Conservation (phyloP, 2,113 vertebrate species). For the Ctenodactylus gundi region DNA sequence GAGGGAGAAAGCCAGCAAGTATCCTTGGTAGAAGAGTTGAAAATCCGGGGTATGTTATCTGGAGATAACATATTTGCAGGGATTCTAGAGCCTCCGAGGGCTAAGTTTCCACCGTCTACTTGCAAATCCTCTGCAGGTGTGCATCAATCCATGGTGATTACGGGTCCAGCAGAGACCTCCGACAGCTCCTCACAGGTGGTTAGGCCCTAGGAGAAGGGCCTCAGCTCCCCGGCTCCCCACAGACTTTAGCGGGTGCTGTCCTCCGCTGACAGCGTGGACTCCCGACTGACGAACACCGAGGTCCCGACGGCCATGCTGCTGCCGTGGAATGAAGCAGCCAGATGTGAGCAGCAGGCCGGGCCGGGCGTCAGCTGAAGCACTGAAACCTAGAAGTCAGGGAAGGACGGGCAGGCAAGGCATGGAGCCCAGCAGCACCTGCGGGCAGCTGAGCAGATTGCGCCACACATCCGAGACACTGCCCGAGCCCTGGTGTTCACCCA, state of each 20-base stretch:
- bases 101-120: slow-evolving; percentile 85
- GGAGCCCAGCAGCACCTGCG: slow-evolving; percentile 57
- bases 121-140: slow-evolving; percentile 82
- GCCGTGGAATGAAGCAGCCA: slow-evolving; percentile 78
- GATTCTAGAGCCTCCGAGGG: slow-evolving; percentile 83
- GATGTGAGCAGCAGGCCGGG: slow-evolving; percentile 76
- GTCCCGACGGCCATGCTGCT: slow-evolving; percentile 75
- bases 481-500: slow-evolving; percentile 96
- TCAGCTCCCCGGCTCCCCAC: slow-evolving; percentile 71
- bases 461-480: slow-evolving; percentile 84
- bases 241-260: slow-evolving; percentile 81
- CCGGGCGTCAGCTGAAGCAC: slow-evolving; percentile 84
- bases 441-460: slow-evolving; percentile 59
- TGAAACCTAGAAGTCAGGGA: slow-evolving; percentile 87
- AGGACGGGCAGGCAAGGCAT: slow-evolving; percentile 82
- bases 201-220: slow-evolving; percentile 90
- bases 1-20: slow-evolving; percentile 94
- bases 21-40: slow-evolving; percentile 94
- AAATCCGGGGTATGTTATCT: slow-evolving; percentile 95
- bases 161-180: slow-evolving; percentile 69
- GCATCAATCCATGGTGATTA: slow-evolving; percentile 80
- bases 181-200: slow-evolving; percentile 84
- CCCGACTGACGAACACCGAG: slow-evolving; percentile 70
- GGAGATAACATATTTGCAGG: slow-evolving; percentile 89
- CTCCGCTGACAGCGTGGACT: slow-evolving; percentile 63